phyloP scores from a whole-genome alignment of 2,113 vertebrate species.

The Gymnogyps californianus region DNA sequence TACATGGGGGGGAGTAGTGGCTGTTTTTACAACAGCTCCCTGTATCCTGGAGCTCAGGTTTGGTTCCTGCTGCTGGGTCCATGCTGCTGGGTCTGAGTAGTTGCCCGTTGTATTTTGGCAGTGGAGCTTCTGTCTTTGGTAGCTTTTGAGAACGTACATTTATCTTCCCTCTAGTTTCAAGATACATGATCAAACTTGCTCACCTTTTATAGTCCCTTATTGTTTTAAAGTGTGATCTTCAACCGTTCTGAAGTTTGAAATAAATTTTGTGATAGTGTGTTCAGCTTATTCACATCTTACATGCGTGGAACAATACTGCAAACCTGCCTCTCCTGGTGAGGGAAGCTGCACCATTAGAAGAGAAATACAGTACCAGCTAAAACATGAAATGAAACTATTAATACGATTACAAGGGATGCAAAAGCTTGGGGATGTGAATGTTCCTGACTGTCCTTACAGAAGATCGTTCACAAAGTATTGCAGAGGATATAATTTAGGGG shows the following conservation, averaged over 20 bases:
- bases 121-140: neutral
- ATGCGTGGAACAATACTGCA: neutral
- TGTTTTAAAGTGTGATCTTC: neutral
- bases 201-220: neutral
- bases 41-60: neutral
- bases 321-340: neutral
- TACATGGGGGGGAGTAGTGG: neutral
- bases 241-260: neutral
- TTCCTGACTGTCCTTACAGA: neutral
- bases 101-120: neutral
- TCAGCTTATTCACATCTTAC: neutral
- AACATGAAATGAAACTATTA: neutral
- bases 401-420: neutral
- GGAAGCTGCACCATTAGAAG: neutral
- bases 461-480: neutral
- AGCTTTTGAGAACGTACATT: neutral
- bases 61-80: neutral
- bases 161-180: neutral
- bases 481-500: neutral
- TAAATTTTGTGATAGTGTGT: neutral
- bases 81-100: neutral
- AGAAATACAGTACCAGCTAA: neutral
- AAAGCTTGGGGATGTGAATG: neutral
- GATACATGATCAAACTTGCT: neutral
- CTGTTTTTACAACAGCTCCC: neutral